Base-by-base conservation (phyloP, 35 echinoderm and acorn worm genomes). In the Heliocidaris tuberculata region DNA sequence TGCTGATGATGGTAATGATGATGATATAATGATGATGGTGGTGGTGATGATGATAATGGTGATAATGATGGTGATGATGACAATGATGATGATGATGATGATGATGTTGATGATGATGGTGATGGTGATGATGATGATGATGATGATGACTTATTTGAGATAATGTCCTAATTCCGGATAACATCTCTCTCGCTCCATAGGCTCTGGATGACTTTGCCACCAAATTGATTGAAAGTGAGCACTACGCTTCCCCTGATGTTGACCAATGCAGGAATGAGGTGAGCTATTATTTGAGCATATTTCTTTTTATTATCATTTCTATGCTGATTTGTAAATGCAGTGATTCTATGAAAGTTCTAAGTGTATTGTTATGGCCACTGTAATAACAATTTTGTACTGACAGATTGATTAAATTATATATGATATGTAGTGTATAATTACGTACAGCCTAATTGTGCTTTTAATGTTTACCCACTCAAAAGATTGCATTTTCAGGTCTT, bases 141-240 rank as follows among this genome's bases (percentile, higher is more conserved):
- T 70, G 24, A 0, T 70, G 60, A 6, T 70, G 17, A 70, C 24
- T 87, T 89, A 89, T 89, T 89, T 15, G 4, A 89, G 31, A 89
- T 17, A 3, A 78, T 78, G 65, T 78, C 27, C 27, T n/a, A 78
- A 24, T 78, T 78, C 21, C 27, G 6, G 21, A 78, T 78, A 78
- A 47, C 24, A 17, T 89, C 47, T 32, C 87, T 47, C 15, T 35
- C 29, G 2, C 86, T 31, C 61, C 90, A 11, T 88, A 98, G 97
- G 97, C 97, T 15, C 60, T 99, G 96, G 98, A 99, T 95, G 98
- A 99, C 65, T 99, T 99, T 96, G 98, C 98, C 30, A 97, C 98
- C 65, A 97, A 99, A 90, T 95, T 99, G 95, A 96, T 99, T 47
- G 96, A 99, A 86, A 97, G 95, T 56, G 95, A 99, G 47, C 98